Evolutionary conservation across 2,888 invertebrate species (phyloP), one percentile per base, ranked within the genome.

Genomic region (Melanargia galathea): DNA sequence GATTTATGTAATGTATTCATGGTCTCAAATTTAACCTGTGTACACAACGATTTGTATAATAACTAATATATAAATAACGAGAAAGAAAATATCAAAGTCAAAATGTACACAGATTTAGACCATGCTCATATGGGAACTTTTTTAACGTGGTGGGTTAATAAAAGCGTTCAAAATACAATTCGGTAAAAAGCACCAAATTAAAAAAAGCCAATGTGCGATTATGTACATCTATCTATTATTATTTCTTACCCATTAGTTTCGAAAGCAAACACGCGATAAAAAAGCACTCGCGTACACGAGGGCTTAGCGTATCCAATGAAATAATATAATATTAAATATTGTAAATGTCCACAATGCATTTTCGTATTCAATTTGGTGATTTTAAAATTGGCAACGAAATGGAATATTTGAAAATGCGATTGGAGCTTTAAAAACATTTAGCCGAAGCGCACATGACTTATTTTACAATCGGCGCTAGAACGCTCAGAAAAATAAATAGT

Each of bases 1-100:
- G 57, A 61, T 51, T 48, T 63, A 33, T 67, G 64, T 62, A 59
- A 56, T 69, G 38, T 62, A 60, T 51, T 58, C 62, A 58, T 45
- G 43, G 57, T 62, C 33, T 52, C 57, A 58, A 24, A 40, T 38
- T 22, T 48, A 63, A 16, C 52, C 52, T 33, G 49, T 43, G 62
- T 62, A 57, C 57, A 57, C 30, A 20, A 56, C 10, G 40, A 49
- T 38, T 40, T 56, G 40, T 43, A 46, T 51, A 49, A 38, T 45
- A 13, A 35, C n/a, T 18, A 43, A 43, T 10, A 43, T 18, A 43
- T 43, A 35, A n/a, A 51, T 30, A 1, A 18, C 3, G 1, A 48
- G 22, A 24, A 16, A 33, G 33, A 52, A 16, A 48, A 20, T 45
- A 52, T 40, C 24, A 38, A 45, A n/a, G 51, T 49, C 60, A 38